phyloP scores from a whole-genome alignment of 2,113 vertebrate genomes.

The Leiothrix lutea region DNA sequence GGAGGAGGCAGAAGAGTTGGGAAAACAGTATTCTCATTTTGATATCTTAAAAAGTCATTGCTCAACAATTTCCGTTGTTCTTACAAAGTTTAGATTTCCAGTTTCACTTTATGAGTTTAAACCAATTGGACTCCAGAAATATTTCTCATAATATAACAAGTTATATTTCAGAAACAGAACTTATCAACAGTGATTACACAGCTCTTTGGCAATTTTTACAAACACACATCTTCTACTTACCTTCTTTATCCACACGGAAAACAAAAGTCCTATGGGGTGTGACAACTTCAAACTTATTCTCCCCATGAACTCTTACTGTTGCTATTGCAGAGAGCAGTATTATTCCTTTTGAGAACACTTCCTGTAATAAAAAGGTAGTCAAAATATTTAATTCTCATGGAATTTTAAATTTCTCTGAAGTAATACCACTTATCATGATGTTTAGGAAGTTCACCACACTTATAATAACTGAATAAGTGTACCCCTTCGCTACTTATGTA shows the following conservation, averaged over 20 bases:
- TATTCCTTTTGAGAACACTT: slow-evolving; percentile 96
- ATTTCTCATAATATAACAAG: background rate
- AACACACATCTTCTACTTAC: slow-evolving; percentile 64
- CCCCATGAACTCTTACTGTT: slow-evolving; percentile 82
- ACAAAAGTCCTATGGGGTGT: slow-evolving; percentile 89
- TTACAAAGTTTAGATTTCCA: background rate
- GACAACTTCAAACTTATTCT: slow-evolving; percentile 94
- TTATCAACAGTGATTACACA: background rate
- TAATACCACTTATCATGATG: background rate
- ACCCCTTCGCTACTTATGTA: background rate
- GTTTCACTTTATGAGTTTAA: background rate
- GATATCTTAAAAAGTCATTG: background rate
- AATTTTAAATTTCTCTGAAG: background rate
- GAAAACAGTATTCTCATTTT: background rate
- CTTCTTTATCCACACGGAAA: slow-evolving; percentile 93
- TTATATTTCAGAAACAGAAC: background rate
- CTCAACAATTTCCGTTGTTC: background rate
- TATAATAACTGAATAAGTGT: background rate
- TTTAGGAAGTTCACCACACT: background rate
- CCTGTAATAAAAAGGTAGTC: slow-evolving; percentile 71
- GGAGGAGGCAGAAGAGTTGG: background rate
- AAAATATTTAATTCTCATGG: background rate
- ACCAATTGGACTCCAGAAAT: background rate
- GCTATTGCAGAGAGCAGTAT: slow-evolving; percentile 85
- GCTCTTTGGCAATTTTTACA: background rate